Evolutionary conservation across 2,888 invertebrate genomes (phyloP), one percentile per base, ranked within the genome.

Genomic region (Drosophila yooni): DNA sequence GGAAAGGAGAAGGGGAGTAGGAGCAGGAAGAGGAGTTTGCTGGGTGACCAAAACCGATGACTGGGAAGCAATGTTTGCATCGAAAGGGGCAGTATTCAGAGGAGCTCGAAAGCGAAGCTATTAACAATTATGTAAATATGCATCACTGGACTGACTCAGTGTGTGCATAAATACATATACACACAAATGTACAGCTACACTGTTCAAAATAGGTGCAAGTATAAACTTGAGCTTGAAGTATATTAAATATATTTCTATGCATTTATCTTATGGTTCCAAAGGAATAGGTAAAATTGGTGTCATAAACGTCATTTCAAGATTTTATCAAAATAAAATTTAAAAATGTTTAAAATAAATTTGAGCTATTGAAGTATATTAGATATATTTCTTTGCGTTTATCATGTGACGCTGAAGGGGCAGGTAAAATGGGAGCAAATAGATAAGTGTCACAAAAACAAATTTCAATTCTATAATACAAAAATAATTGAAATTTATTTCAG

Each of bases 61-160:
- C 25, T 40, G 57, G 52, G 53, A 46, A 54, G 36, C 53, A 76
- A 56, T 83, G 83, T 86, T 83, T 86, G 83, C 87, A 66, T 70
- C 61, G 60, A 57, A 69, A 63, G 71, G 50, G 76, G 66, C 38
- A 52, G 29, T 38, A 67, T 62, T 62, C 70, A 50, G 83, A 68
- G 69, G 64, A 72, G 83, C 70, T 52, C 71, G 52, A 70, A 65
- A 76, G 73, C 64, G 67, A 81, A 69, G 88, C 85, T 85, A 88
- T 85, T 85, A 85, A 85, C 85, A 85, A 83, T 82, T 85, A 85
- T 88, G 88, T 86, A 85, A 85, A 85, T 86, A 88, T 58, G 21
- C 53, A 48, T 53, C 53, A 58, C 36, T 43, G 29, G 40, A 57
- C 52, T 57, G 59, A 71, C 27, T 43, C 59, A 58, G 31, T 38